Conservation (phyloP, 2,113 vertebrate species). For the Cranoglanis bouderius region DNA sequence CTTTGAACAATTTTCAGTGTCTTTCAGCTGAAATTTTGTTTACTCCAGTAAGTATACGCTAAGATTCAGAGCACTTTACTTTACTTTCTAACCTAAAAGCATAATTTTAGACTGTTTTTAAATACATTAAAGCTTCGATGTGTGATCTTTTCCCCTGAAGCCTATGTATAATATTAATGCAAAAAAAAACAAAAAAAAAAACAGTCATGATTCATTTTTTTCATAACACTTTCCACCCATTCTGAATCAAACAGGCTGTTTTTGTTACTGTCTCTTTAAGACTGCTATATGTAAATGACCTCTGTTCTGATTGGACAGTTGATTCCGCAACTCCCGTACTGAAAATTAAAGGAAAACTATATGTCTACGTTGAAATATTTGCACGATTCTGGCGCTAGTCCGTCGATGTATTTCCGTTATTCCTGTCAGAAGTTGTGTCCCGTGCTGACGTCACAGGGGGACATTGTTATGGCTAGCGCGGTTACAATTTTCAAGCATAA, state of each 20-base stretch:
- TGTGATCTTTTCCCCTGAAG: neutral
- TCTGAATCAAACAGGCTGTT: neutral
- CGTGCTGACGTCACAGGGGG: neutral
- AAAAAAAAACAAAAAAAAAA: too few species aligned
- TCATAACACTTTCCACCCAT: neutral
- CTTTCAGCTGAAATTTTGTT: neutral
- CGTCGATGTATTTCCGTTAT: neutral
- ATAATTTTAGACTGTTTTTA: neutral
- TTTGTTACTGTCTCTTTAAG: neutral
- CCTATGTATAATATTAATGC: neutral
- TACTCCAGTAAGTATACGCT: neutral
- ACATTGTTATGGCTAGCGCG: too few species aligned
- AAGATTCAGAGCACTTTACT: neutral
- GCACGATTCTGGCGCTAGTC: neutral
- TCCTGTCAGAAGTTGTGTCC: neutral
- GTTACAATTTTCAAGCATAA: too few species aligned
- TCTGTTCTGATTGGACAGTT: neutral
- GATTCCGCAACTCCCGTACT: neutral
- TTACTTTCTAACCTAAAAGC: neutral
- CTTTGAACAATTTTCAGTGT: neutral
- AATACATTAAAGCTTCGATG: neutral
- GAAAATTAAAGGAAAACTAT: neutral
- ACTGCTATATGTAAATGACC: neutral
- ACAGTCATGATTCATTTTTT: neutral
- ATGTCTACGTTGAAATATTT: neutral